Evolutionary conservation across 2,113 vertebrate species (phyloP), one percentile per base, ranked within the genome.

Genomic region (Heterotilapia buettikoferi): DNA sequence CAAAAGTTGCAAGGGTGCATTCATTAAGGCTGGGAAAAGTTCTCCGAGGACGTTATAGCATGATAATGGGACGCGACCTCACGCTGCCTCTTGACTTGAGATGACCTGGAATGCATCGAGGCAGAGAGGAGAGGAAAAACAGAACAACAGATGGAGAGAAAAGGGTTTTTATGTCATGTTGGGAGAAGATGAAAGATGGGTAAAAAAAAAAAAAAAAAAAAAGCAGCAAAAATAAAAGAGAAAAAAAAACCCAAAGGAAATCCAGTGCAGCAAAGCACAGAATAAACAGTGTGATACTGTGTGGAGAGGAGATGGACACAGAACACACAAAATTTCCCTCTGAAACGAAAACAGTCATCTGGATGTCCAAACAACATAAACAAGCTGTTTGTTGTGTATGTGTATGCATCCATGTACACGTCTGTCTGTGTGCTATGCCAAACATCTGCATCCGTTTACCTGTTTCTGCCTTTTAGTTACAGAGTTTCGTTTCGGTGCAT

Each of bases 391-490:
- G 80, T 76, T 53, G 54, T 81, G 68, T 84, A 68, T 10, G 26
- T 14, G 38, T 47, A 16, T 29, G 80, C 7, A 80, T 88, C 56
- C n/a, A 3, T 66, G 66, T 12, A 36, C 40, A 29, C 11, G 53
- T 71, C 21, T 6, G 14, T 13, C 79, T 53, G 53, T 52, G 54
- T 81, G 47, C 19, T 29, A 4, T 19, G 45, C 43, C 38, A 68
- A 82, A 87, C 83, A 86, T 88, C 83, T 86, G 85, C 76, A 91
- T 56, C 45, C 6, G 33, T 89, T 89, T 86, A 80, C 87, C 24
- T n/a, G 50, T 43, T 57, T 47, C 19, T 50, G 71, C 9, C 40
- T 29, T 18, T 40, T 63, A 83, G 52, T 38, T 29, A 18, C 3
- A 4, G n/a, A 16, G 33, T 57, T 84, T 29, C 5, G 3, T 52